phyloP scores from a whole-genome alignment of 2,797 vertebrate species.

The Microctenopoma steveboyesi region DNA sequence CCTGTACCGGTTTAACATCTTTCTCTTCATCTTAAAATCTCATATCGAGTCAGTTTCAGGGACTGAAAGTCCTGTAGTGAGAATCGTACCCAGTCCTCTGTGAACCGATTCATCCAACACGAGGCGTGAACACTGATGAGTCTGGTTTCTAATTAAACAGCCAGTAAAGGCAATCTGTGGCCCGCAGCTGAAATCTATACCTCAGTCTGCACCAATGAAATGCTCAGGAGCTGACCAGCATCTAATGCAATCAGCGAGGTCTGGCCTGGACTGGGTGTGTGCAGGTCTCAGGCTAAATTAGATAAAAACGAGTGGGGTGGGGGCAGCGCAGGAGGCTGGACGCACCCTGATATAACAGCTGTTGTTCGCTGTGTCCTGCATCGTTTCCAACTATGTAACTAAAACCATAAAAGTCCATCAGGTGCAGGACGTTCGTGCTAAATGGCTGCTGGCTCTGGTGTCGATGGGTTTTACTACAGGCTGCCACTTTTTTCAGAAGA shows the following conservation, averaged over 20 bases:
- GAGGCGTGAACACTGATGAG: conserved; percentile 39
- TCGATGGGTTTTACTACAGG: no score
- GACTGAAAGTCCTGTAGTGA: background rate
- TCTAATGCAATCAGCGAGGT: conserved; percentile 35
- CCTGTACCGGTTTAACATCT: no score
- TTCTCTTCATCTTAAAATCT: no score
- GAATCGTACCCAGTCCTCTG: background rate
- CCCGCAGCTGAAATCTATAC: conserved; percentile 57
- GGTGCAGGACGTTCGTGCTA: no score
- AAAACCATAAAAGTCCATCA: no score
- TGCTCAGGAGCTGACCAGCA: conserved; percentile 9
- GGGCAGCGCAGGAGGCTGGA: background rate
- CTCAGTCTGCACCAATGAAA: conserved; percentile 31
- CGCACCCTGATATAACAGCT: background rate
- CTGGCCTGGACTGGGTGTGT: background rate
- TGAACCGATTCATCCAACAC: conserved; percentile 28
- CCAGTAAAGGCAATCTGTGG: conserved; percentile 42
- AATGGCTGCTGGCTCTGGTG: no score
- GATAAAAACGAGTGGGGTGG: conserved; percentile 25
- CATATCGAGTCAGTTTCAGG: background rate
- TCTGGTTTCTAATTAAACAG: conserved; percentile 64
- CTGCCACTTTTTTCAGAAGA: no score
- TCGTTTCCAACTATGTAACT: no score
- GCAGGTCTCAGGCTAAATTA: conserved; percentile 14
- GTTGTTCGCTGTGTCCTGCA: background rate